phyloP scores from a whole-genome alignment of 30 jellyfish, hydroid and myxozoan genomes.

The Morbakka virulenta region DNA sequence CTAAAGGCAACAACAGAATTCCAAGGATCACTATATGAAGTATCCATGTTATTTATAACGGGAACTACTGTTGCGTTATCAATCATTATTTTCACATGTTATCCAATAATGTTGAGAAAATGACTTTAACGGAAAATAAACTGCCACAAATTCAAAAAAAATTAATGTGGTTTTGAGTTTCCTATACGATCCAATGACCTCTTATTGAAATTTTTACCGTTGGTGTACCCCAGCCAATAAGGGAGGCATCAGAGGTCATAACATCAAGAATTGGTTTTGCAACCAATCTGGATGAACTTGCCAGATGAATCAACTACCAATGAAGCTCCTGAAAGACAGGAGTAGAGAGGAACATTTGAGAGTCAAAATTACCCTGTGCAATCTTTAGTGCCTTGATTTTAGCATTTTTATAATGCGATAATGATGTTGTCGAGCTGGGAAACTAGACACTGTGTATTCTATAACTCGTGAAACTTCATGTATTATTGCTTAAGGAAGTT shows the following conservation, averaged over 20 bases:
- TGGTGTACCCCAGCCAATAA: constrained; percentile 49
- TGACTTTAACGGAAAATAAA: constrained; percentile 7
- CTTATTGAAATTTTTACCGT: constrained; percentile 6
- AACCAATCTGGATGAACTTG: background rate
- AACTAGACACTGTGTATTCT: constrained; percentile 20
- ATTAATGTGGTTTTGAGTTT: constrained; percentile 30
- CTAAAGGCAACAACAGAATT: background rate
- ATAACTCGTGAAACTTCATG: constrained; percentile 33
- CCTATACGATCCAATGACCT: constrained; percentile 54
- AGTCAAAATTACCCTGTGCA: constrained; percentile 9
- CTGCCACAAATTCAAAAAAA: constrained; percentile 26
- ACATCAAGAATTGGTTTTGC: constrained; percentile 8
- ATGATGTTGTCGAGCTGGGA: constrained; percentile 59
- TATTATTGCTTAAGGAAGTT: background rate
- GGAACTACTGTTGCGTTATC: constrained; percentile 66
- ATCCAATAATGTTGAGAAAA: background rate
- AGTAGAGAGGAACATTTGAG: background rate
- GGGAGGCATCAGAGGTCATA: constrained; percentile 59
- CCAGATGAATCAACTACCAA: constrained; percentile 38
- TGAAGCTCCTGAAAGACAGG: background rate
- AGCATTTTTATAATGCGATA: constrained; percentile 22
- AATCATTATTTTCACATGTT: constrained; percentile 45
- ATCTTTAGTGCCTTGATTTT: constrained; percentile 28
- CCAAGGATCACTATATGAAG: background rate
- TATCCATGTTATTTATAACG: constrained; percentile 46